These are phyloP conservation scores for Marcusenius ussheri DNA, from an alignment of 2,113 vertebrate species.

Conservation along the genomic window DNA sequence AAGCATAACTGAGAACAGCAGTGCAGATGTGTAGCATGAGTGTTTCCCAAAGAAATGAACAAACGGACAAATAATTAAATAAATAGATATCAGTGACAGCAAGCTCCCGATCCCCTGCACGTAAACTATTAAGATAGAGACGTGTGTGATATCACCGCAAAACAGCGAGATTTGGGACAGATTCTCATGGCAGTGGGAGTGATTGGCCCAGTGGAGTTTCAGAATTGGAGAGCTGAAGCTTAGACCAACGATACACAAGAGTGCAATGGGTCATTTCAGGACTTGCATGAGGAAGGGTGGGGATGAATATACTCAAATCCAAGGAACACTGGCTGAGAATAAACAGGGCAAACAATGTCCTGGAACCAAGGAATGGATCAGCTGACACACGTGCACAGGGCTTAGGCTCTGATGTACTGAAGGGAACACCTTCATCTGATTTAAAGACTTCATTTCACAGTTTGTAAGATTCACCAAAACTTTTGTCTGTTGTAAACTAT, in stretches of 20 bases:
- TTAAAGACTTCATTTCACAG: neutral
- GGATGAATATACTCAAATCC: constrained; percentile 13
- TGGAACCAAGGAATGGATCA: neutral
- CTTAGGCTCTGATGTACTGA: neutral
- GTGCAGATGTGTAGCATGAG: neutral
- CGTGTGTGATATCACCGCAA: neutral
- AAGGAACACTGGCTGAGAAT: neutral
- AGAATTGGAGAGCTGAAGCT: neutral
- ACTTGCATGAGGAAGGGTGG: neutral
- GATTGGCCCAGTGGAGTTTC: neutral
- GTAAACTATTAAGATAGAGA: neutral
- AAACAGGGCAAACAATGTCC: neutral
- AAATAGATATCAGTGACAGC: neutral
- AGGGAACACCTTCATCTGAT: neutral
- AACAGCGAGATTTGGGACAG: neutral
- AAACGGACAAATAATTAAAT: neutral
- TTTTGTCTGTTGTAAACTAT: neutral
- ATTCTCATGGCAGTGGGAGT: neutral
- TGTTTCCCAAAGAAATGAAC: neutral
- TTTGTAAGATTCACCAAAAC: neutral
- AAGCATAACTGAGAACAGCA: neutral
- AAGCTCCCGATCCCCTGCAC: neutral
- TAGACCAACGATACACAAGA: neutral
- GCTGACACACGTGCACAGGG: neutral
- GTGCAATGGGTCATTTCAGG: neutral